Conservation (phyloP, 2,113 vertebrate genomes). For the Nothocercus nigrocapillus region DNA sequence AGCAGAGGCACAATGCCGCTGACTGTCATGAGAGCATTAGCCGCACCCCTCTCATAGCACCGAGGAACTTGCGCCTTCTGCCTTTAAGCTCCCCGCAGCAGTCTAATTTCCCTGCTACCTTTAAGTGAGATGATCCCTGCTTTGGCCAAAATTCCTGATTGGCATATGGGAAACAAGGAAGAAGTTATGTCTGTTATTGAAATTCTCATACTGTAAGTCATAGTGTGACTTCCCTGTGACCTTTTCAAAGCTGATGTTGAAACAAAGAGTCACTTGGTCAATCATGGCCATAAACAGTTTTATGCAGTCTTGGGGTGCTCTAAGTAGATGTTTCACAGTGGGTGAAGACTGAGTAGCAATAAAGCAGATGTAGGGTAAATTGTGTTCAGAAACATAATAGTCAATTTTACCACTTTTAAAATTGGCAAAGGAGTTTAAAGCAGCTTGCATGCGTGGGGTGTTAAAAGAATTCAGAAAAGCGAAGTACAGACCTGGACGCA, state of each 20-base stretch:
- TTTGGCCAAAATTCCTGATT: background rate
- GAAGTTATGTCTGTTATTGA: background rate
- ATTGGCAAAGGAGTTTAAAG: background rate
- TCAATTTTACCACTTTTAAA: background rate
- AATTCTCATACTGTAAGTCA: background rate
- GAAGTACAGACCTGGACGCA: background rate
- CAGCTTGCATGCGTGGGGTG: too few species aligned
- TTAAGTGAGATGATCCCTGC: background rate
- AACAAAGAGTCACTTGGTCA: background rate
- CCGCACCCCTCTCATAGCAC: background rate
- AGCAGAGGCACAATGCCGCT: background rate
- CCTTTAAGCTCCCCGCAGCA: background rate
- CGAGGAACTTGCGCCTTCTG: background rate
- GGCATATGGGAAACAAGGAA: background rate
- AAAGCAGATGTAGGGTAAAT: background rate
- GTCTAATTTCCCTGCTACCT: background rate
- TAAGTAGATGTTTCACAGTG: background rate
- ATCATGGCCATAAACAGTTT: background rate
- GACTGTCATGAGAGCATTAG: background rate
- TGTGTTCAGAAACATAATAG: background rate
- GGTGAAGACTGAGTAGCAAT: background rate
- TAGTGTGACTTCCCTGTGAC: background rate
- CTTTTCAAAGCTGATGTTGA: background rate
- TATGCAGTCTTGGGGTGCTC: background rate
- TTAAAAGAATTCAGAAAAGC: background rate